Percentiles rank a stretch among this genome's conserved stretches.
phyloP scores from a whole-genome alignment of 2,797 vertebrate genomes.

The Coranthus polyacanthus region DNA sequence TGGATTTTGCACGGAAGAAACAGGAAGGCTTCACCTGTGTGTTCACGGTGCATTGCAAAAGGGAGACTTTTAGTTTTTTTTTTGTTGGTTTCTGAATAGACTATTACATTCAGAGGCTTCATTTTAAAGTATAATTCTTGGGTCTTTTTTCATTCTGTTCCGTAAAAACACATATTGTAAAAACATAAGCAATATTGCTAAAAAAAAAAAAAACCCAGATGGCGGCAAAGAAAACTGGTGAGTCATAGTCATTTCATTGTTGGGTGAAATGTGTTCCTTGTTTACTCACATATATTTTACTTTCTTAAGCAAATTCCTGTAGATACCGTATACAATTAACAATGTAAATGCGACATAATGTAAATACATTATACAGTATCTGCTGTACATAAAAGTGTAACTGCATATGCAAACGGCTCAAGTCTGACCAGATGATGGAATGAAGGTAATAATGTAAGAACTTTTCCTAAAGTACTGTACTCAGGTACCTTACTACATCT shows the following conservation, averaged over 20 bases:
- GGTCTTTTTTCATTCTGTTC: background rate
- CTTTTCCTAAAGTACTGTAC: too few relatives aligned
- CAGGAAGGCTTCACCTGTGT: slow-evolving; percentile 18
- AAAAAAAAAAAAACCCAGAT: slow-evolving; percentile 4
- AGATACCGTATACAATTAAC: background rate
- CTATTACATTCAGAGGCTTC: background rate
- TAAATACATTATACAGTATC: background rate
- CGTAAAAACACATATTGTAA: background rate
- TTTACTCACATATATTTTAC: background rate
- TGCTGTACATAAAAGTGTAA: background rate
- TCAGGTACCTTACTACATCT: too few relatives aligned
- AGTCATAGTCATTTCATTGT: background rate
- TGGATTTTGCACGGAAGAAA: slow-evolving; percentile 17
- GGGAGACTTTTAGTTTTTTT: background rate
- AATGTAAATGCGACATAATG: background rate
- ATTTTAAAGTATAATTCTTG: background rate
- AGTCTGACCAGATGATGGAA: too few relatives aligned
- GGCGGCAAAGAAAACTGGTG: background rate
- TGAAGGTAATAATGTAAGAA: too few relatives aligned
- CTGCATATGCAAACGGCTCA: slow-evolving; percentile 10
- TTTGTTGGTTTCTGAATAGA: background rate
- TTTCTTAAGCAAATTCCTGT: background rate
- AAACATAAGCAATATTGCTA: background rate
- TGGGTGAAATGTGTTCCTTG: slow-evolving; percentile 3
- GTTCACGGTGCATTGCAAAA: background rate